A percentile compares a stretch with the other conserved stretches of the same genome.
phyloP scores from a whole-genome alignment of 1,140 invertebrate genomes.

The Rhopalosiphum maidis region DNA sequence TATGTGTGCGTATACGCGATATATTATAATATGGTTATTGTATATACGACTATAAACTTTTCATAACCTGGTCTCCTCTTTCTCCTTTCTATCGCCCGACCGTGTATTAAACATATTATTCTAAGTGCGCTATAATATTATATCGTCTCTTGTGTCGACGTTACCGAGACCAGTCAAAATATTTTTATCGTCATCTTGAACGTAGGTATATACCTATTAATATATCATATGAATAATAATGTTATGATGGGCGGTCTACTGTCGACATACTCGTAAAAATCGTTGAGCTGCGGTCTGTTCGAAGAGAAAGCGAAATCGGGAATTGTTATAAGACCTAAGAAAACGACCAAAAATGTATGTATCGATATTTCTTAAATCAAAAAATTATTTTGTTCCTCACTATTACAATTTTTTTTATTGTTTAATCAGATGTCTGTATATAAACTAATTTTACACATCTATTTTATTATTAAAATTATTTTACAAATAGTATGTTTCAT shows the following conservation, averaged over 20 bases:
- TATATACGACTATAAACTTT: not conserved
- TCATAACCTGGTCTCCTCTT: not conserved
- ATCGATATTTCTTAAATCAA: too few species aligned
- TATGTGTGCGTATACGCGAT: not conserved
- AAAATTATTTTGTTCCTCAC: not conserved
- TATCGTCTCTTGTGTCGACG: not conserved
- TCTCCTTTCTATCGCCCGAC: too few species aligned
- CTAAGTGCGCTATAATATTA: not conserved
- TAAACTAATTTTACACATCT: too few species aligned
- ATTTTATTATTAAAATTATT: too few species aligned
- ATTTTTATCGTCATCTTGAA: not conserved
- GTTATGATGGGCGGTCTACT: not conserved
- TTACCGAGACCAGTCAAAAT: not conserved
- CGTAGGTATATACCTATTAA: not conserved
- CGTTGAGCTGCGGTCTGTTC: not conserved
- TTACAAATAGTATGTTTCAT: too few species aligned
- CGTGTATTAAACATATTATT: not conserved
- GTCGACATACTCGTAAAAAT: not conserved
- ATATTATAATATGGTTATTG: not conserved
- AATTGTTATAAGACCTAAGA: not conserved
- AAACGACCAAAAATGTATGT: not conserved
- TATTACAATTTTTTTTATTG: not conserved
- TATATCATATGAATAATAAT: not conserved
- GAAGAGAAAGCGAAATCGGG: not conserved
- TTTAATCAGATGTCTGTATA: not conserved